Percentiles rank a stretch among this genome's conserved stretches.
These are phyloP conservation scores for Euwallacea similis DNA, from an alignment of 1,140 invertebrate genomes.

Conservation along the genomic window DNA sequence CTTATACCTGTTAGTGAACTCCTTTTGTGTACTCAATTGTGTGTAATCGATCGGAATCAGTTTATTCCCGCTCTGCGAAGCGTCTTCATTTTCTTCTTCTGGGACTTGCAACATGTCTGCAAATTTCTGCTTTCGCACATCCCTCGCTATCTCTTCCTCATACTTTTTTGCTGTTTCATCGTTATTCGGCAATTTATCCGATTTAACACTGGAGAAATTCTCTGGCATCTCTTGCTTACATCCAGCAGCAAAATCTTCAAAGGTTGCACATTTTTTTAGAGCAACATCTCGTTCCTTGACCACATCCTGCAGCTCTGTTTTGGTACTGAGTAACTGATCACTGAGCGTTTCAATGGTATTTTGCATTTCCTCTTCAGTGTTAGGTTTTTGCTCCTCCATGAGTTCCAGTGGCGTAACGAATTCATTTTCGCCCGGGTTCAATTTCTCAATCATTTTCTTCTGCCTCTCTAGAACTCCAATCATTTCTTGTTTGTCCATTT, in stretches of 20 bases:
- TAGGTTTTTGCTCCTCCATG: slow-evolving; percentile 27
- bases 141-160: slow-evolving; percentile 42
- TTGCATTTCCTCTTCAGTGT: slow-evolving; percentile 22
- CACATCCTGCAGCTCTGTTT: slow-evolving; percentile 20
- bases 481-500: slow-evolving; percentile 49
- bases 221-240: slow-evolving; percentile 37
- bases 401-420: slow-evolving; percentile 46
- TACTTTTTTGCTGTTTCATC: slow-evolving; percentile 33
- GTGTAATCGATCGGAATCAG: too few species aligned
- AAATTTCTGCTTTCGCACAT: slow-evolving; percentile 42
- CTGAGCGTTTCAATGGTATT: slow-evolving; percentile 17
- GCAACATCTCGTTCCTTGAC: slow-evolving; percentile 28
- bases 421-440: slow-evolving; percentile 43
- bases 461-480: slow-evolving; percentile 43
- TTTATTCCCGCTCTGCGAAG: neutral
- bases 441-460: slow-evolving; percentile 45
- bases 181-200: slow-evolving; percentile 28
- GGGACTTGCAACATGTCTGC: slow-evolving; percentile 43
- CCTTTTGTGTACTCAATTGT: too few species aligned
- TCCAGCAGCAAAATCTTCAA: slow-evolving; percentile 34
- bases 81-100: slow-evolving; percentile 32
- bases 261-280: slow-evolving; percentile 28
- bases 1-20: too few species aligned
- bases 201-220: slow-evolving; percentile 32
- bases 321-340: slow-evolving; percentile 13